phyloP scores from a whole-genome alignment of 2,113 vertebrate species.

The Alligator mississippiensis region DNA sequence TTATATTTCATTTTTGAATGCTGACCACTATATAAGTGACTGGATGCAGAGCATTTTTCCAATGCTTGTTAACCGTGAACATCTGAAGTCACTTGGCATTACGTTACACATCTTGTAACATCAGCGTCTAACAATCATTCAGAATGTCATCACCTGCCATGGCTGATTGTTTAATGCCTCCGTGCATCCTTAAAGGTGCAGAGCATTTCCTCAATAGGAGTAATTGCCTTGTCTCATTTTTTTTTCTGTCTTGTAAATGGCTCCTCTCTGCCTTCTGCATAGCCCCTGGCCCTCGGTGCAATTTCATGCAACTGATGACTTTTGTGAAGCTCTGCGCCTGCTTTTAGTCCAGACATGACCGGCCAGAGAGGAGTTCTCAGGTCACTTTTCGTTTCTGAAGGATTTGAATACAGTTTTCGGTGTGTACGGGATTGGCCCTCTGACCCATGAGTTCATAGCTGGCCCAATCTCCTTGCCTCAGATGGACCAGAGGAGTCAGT shows the following conservation, averaged over 20 bases:
- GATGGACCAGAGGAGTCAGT: not conserved
- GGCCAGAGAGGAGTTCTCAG: not conserved
- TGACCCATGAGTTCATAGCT: conserved; percentile 16
- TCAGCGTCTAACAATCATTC: conserved; percentile 16
- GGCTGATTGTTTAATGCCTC: conserved; percentile 40
- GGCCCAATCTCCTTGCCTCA: not conserved
- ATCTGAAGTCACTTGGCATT: not conserved
- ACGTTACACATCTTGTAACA: conserved; percentile 10
- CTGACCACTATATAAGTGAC: not conserved
- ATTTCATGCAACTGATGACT: rapidly evolving
- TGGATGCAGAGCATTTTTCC: not conserved
- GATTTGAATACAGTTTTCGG: conserved; percentile 18
- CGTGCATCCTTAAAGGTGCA: not conserved
- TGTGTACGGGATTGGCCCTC: conserved; percentile 20
- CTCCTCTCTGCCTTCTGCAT: not conserved
- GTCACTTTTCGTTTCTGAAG: not conserved
- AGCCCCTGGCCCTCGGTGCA: not conserved
- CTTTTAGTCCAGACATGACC: not conserved
- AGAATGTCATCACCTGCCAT: not conserved
- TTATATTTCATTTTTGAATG: not conserved
- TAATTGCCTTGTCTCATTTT: not conserved
- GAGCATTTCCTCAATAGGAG: conserved; percentile 10
- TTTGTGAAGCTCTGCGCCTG: not conserved
- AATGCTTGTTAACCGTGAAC: conserved; percentile 11
- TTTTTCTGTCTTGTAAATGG: not conserved